Percentiles rank a stretch among this genome's conserved stretches.
Conservation (phyloP, 1,140 invertebrate genomes). For the Maniola jurtina region DNA sequence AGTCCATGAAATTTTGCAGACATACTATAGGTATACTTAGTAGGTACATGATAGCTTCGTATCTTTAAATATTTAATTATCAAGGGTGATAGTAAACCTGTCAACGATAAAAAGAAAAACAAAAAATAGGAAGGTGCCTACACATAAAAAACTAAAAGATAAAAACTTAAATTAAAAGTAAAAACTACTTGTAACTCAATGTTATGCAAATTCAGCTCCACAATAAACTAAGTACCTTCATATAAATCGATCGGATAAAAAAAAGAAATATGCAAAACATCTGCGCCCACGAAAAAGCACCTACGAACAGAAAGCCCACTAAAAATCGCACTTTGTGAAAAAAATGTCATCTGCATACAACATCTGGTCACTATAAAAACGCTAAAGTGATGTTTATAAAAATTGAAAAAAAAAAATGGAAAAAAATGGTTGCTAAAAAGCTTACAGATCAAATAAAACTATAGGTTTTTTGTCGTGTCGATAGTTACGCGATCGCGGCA, state of each 20-base stretch:
- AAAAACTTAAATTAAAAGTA: background rate
- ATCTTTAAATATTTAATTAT: no score
- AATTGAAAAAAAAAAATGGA: constrained; percentile 56
- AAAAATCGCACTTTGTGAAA: constrained; percentile 70
- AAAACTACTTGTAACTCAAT: no score
- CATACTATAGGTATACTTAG: no score
- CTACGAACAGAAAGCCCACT: constrained; percentile 56
- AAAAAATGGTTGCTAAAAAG: constrained; percentile 67
- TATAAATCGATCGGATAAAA: constrained; percentile 6
- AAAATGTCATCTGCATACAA: constrained; percentile 77
- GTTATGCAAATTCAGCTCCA: background rate
- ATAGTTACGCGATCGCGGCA: constrained; percentile 48
- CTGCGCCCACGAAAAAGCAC: constrained; percentile 66
- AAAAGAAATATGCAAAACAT: constrained; percentile 47
- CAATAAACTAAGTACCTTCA: constrained; percentile 11
- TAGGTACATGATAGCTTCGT: no score
- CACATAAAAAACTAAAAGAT: background rate
- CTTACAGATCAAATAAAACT: constrained; percentile 57
- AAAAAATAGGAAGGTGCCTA: background rate
- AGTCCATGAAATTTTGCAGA: no score
- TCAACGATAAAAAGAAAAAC: no score
- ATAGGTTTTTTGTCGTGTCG: constrained; percentile 43
- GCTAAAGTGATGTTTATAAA: constrained; percentile 31
- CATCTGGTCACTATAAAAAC: constrained; percentile 73
- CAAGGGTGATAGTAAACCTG: no score